Conservation (phyloP, 2,113 vertebrate species). For the Butorides virescens region DNA sequence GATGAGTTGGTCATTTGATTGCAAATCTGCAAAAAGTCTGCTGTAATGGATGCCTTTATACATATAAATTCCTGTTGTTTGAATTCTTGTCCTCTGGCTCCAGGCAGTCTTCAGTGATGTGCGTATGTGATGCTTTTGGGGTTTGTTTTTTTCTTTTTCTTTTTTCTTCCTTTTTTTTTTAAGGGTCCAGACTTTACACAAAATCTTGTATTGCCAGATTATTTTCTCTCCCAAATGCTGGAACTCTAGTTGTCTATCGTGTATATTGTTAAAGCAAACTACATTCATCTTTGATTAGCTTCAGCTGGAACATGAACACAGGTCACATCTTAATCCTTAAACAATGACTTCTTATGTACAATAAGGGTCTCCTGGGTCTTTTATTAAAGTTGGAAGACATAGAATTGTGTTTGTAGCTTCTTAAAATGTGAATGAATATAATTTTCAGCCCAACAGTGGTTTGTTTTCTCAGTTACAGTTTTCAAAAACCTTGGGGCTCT, state of each 20-base stretch:
- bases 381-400: neutral
- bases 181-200: neutral
- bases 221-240: neutral
- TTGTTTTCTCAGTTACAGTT: neutral
- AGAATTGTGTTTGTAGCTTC: neutral
- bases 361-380: neutral
- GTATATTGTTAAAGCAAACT: neutral
- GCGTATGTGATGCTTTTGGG: neutral
- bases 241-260: neutral
- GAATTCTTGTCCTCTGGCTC: neutral
- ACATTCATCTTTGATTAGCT: neutral
- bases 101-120: neutral
- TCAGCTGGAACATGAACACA: neutral
- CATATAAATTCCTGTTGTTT: neutral
- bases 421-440: neutral
- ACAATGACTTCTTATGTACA: neutral
- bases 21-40: neutral
- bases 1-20: slow-evolving; percentile 14
- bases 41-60: neutral
- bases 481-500: neutral
- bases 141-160: neutral
- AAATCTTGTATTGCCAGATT: neutral
- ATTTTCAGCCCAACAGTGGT: neutral
- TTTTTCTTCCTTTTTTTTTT: neutral
- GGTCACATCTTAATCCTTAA: neutral